Evolutionary conservation across 2,797 vertebrate genomes (phyloP), one percentile per base, ranked within the genome.

Genomic region (Alectoris magna): DNA sequence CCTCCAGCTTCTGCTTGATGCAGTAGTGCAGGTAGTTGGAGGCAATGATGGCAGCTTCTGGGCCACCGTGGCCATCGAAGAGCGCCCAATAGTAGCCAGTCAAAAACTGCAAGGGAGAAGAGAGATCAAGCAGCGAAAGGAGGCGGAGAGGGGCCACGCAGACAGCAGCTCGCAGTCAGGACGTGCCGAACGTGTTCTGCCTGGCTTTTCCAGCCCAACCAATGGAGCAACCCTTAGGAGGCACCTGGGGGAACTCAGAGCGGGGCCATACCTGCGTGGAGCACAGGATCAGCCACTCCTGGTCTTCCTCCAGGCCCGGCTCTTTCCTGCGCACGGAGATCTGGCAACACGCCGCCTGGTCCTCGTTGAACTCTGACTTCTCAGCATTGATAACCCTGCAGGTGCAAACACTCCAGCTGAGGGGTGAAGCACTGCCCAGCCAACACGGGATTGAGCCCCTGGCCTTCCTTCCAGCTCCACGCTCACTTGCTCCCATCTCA

Each of bases 11-110:
- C 93, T 96, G 97, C 79, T 97, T 97, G 89, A 98, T 96, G 93
- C 98, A 98, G 96, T 97, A 97, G 84, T 98, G 98, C 88, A 98
- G 63, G 49, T 98, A 97, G 89, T 98, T 97, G 94, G 98, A 98
- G 53, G 98, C 98, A 1, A 98, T 91, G 69, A 98, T 95, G 69
- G 98, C 97, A 55, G 97, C 98, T 2, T 97, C 93, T 4, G 98
- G 97, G 41, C 98, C 98, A 0, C 98, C 97, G 0, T 98, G 98
- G 39, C 98, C 98, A 19, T 98, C 98, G 64, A 98, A 98, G 44
- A 98, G 92, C 0, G 98, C 98, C 98, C 98, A 98, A 92, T 98
- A 98, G 72, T 94, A 97, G 83, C 97, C 97, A 6, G 83, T 96
- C 66, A 98, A 90, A 62, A 97, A 97, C 98, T 98, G 94, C 76